These are phyloP conservation scores for Silurus asotus DNA, from an alignment of 2,113 vertebrate species.

Conservation along the genomic window DNA sequence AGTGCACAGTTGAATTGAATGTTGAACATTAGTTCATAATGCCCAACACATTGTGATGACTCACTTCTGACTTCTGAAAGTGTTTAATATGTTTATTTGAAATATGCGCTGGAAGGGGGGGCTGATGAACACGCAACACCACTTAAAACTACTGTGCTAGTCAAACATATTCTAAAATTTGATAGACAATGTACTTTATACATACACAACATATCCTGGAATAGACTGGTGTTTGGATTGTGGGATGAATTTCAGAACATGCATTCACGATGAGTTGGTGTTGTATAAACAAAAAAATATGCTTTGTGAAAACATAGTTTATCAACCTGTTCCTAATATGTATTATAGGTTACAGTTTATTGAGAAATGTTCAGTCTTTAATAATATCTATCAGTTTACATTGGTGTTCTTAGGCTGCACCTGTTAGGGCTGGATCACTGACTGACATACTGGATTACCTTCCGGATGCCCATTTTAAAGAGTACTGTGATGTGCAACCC, in stretches of 20 bases:
- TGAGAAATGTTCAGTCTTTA: neutral
- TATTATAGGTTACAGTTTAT: neutral
- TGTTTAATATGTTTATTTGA: slow-evolving; percentile 16
- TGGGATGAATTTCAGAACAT: neutral
- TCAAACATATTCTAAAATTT: neutral
- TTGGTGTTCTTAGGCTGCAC: no score
- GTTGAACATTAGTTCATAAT: slow-evolving; percentile 20
- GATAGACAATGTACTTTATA: neutral
- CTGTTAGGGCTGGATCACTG: no score
- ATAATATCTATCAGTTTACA: neutral
- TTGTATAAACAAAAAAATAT: neutral
- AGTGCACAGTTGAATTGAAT: slow-evolving; percentile 35
- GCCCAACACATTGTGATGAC: neutral
- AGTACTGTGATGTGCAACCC: neutral
- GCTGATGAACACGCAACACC: slow-evolving; percentile 5
- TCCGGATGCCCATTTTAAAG: neutral
- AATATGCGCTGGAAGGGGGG: neutral
- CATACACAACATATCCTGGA: neutral
- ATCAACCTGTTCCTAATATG: neutral
- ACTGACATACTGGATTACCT: no score
- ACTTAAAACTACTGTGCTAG: neutral
- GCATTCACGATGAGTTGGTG: neutral
- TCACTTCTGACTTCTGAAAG: slow-evolving; percentile 19
- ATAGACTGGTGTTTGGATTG: neutral
- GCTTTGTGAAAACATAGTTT: neutral